phyloP scores from a whole-genome alignment of 2,113 vertebrate species.

The Actenoides hombroni region DNA sequence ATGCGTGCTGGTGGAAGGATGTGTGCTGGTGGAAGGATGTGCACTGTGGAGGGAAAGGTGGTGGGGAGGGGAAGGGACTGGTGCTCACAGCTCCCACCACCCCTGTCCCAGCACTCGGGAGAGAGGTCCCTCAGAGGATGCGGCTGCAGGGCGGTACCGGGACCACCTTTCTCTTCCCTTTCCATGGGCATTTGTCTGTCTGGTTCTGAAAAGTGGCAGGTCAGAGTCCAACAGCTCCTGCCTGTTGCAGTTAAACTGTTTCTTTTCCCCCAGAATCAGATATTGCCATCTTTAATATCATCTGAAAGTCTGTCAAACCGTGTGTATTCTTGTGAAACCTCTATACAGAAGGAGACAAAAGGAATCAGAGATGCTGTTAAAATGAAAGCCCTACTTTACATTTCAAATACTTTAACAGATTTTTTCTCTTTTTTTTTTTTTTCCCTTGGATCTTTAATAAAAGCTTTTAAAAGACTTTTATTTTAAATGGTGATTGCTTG shows the following conservation, averaged over 20 bases:
- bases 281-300: neutral
- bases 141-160: rapidly evolving
- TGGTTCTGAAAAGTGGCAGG: neutral
- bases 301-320: conserved; percentile 37
- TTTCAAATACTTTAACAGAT: conserved; percentile 40
- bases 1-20: no score
- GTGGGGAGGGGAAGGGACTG: neutral
- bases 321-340: conserved; percentile 37
- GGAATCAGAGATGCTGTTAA: conserved; percentile 19
- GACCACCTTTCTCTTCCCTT: neutral
- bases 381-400: conserved; percentile 57
- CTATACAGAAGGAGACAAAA: conserved; percentile 39
- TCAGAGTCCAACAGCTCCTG: neutral
- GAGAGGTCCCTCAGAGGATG: neutral
- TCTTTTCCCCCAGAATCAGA: neutral
- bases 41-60: no score
- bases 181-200: rapidly evolving
- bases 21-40: no score
- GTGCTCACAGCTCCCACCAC: neutral
- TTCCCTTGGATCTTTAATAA: conserved; percentile 20
- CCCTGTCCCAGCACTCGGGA: rapidly evolving
- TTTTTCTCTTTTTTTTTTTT: neutral
- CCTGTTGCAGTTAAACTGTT: neutral
- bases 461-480: neutral
- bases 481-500: neutral